Percentiles rank a stretch among this genome's conserved stretches.
phyloP scores from a whole-genome alignment of 2,888 invertebrate genomes.

The Nephrocerus scutellatus region DNA sequence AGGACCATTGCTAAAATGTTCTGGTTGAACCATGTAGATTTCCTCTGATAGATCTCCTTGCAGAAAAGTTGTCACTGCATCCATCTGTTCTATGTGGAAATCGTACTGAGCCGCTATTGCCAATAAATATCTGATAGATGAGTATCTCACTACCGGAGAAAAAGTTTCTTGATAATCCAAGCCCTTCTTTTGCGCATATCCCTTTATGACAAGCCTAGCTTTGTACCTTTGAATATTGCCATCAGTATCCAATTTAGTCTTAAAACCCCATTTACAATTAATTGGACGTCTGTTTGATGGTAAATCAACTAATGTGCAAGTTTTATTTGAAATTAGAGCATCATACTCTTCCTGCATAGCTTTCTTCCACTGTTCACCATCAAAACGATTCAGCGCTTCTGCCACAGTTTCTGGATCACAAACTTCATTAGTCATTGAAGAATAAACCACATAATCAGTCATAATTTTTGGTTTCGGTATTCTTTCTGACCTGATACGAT shows the following conservation, averaged over 20 bases:
- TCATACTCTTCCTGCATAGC: slow-evolving; percentile 20
- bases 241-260: slow-evolving; percentile 9
- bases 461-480: too few species aligned
- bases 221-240: slow-evolving; percentile 10
- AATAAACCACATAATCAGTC: too few species aligned
- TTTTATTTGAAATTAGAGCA: slow-evolving; percentile 21
- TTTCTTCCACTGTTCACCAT: slow-evolving; percentile 2
- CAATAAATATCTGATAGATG: slow-evolving; percentile 7
- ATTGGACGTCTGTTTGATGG: slow-evolving; percentile 13
- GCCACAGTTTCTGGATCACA: too few species aligned
- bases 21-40: slow-evolving; percentile 18
- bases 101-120: too few species aligned
- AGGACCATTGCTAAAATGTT: slow-evolving; percentile 8
- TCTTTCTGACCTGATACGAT: too few species aligned
- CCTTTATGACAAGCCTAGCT: slow-evolving; percentile 16
- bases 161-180: slow-evolving; percentile 21
- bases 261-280: slow-evolving; percentile 16
- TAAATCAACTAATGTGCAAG: slow-evolving; percentile 21
- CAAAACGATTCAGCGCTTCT: slow-evolving; percentile 1
- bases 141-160: slow-evolving; percentile 17
- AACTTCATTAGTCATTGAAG: too few species aligned
- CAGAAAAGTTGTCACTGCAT: slow-evolving; percentile 20
- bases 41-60: slow-evolving; percentile 18
- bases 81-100: slow-evolving; percentile 17
- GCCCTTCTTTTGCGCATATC: slow-evolving; percentile 12